Evolutionary conservation across 1,140 invertebrate genomes (phyloP), one percentile per base, ranked within the genome.

Genomic region (Periplaneta americana): DNA sequence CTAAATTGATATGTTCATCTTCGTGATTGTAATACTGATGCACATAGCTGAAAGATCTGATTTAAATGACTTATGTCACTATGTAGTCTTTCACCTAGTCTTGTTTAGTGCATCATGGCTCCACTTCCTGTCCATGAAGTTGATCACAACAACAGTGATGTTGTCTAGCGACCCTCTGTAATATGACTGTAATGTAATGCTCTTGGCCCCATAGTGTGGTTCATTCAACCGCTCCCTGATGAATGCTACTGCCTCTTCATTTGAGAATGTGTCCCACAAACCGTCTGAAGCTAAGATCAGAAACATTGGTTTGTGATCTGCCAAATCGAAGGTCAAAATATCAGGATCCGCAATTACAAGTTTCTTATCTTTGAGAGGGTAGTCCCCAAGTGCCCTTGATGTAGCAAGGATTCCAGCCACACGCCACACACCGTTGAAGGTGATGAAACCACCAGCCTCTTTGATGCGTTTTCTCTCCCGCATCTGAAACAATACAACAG

Each of bases 361-460:
- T 86, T 96, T 97, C 86, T 95, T 94, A 85, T 98, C 96, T 90
- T 99, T 99, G 1, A 99, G 88, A 34, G 97, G 97, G 88, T 98
- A 98, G 89, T 99, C 98, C 34, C 98, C 98, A 80, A 98, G 90
- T 1, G 97, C 98, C 85, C 98, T 90, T 18, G 97, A 99, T 37
- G 97, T 98, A 4, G 98, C 98, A 83, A 99, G 90, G 83, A 99
- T 96, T 18, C 98, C 98, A 79, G 97, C 97, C 15, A 99, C 97
- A 85, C 98, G 89, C 97, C 98, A 99, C 1, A 99, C 98, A 78
- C 98, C 98, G 86, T 98, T 97, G 86, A 98, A 98, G 81, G 95
- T 95, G 39, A 99, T 96, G 86, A 97, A 96, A 32, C 97, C 97
- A 81, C 97, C 97, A 33, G 97, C 97, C 88, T 97, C 95, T 86